phyloP scores from a whole-genome alignment of 2,113 vertebrate species.

The Lampris megalopsis region DNA sequence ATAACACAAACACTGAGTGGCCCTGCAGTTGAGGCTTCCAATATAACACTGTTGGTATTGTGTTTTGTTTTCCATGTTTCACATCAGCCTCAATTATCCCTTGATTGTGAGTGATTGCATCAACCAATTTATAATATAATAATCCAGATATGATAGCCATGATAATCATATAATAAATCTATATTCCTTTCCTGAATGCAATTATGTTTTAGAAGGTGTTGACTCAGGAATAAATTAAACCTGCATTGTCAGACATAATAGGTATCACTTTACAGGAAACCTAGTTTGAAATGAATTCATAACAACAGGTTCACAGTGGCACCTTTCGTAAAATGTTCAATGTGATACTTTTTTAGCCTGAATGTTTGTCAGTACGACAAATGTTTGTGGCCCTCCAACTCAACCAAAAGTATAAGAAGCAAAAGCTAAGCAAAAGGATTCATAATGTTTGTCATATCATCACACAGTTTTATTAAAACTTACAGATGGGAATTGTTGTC shows the following conservation, averaged over 20 bases:
- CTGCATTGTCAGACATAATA: slow-evolving; percentile 40
- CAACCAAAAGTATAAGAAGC: no score
- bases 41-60: slow-evolving; percentile 3
- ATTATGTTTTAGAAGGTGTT: slow-evolving; percentile 52
- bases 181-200: slow-evolving; percentile 41
- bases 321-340: background rate
- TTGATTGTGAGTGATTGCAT: slow-evolving; percentile 29
- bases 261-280: background rate
- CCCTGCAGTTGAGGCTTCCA: no score
- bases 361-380: background rate
- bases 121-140: no score
- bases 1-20: no score
- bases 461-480: no score
- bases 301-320: no score
- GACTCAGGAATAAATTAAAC: slow-evolving; percentile 43
- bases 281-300: slow-evolving; percentile 28
- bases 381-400: no score
- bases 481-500: no score
- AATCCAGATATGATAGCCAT: no score
- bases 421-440: no score
- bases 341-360: background rate
- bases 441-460: no score
- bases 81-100: background rate
- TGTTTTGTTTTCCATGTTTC: slow-evolving; percentile 7
- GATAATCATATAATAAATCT: slow-evolving; percentile 61